Conservation (phyloP, 2,113 vertebrate species). For the Notiomystis cincta region DNA sequence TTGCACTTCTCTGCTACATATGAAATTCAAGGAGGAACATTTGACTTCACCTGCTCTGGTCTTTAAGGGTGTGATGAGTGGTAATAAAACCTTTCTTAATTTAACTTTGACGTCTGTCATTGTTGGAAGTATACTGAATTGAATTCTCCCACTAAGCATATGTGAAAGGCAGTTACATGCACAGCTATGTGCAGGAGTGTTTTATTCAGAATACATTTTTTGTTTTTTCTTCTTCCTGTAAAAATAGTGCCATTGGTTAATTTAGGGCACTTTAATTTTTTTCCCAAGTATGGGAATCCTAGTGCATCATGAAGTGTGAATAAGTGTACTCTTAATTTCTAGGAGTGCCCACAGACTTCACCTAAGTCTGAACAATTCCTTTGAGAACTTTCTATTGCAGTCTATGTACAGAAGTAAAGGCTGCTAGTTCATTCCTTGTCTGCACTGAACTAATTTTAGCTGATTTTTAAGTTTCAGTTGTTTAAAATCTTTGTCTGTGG, state of each 20-base stretch:
- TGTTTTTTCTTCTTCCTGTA: accelerated
- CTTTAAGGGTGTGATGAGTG: background rate
- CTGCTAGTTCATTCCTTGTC: background rate
- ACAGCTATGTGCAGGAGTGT: background rate
- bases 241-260: background rate
- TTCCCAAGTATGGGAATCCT: accelerated
- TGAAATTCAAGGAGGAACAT: background rate
- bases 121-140: background rate
- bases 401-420: background rate
- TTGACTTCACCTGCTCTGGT: background rate
- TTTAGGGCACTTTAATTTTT: background rate
- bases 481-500: background rate
- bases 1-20: background rate
- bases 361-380: background rate
- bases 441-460: background rate
- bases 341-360: background rate
- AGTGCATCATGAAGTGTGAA: background rate
- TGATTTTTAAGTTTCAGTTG: background rate
- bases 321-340: background rate
- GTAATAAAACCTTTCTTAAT: background rate
- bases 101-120: background rate
- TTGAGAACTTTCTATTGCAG: background rate
- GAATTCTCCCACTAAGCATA: background rate
- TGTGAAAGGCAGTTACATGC: background rate
- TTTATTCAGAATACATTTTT: background rate